Base-by-base conservation (phyloP, 1,140 invertebrate species). In the Philaenus spumarius region DNA sequence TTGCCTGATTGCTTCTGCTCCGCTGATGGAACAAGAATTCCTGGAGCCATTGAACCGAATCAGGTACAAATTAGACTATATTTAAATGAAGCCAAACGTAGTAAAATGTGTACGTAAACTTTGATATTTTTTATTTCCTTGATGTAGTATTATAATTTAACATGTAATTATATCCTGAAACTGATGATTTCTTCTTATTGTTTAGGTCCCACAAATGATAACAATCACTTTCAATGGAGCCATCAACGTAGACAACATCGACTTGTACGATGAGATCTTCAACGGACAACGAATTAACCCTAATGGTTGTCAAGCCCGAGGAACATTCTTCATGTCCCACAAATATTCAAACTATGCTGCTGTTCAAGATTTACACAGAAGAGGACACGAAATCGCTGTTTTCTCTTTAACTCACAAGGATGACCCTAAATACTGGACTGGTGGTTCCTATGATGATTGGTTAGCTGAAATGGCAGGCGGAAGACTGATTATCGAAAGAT, bases 271-370 rank as follows among this genome's bases (percentile, higher is more conserved):
- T 43, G 89, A 93, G 63, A 81, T 94, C 62, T 94, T 94, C 77
- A 92, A 89, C 68, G 89, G 89, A 2, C 81, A 86, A 64, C 79
- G 89, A 14, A 82, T 83, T 65, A 95, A 95, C 69, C 90, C 93
- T 15, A 97, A 97, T 71, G 90, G 94, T 20, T 98, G 95, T 70
- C 88, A 93, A 66, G 91, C 96, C 69, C 83, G 86, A 62, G 89
- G 90, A 60, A 97, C 93, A 4, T 96, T 96, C 81, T 98, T 97
- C 72, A 87, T 95, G 0, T 94, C 91, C 0, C 93, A 97, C 79
- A 94, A 95, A 69, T 97, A 94, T 73, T 93, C 90, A 47, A 96
- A 97, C 73, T 97, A 97, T 69, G 93, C 92, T 9, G 89, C 91
- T 4, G 85, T 96, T 1, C 67, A 92, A 75, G 93, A 95, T 74